A percentile compares a stretch with the other conserved stretches of the same genome.
These are phyloP conservation scores for Drosophila asahinai DNA, from an alignment of 1,140 invertebrate genomes.

Conservation along the genomic window DNA sequence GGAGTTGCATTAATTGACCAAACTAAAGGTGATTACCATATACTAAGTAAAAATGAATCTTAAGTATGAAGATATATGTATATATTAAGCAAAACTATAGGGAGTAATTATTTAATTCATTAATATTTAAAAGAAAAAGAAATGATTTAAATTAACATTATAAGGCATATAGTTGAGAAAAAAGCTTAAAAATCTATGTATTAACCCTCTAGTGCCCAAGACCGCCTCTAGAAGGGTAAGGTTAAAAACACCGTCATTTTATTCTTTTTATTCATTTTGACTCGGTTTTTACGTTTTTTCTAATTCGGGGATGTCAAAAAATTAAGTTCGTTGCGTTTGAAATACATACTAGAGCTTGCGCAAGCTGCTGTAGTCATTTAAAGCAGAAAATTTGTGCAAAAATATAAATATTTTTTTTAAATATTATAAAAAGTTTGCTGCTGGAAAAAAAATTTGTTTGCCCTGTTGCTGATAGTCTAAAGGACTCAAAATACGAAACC, in stretches of 20 bases:
- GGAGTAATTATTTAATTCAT: too few species aligned
- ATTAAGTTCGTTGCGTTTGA: neutral
- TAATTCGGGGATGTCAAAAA: neutral
- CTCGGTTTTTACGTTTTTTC: slow-evolving; percentile 6
- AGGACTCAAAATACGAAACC: slow-evolving; percentile 7
- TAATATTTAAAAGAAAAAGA: too few species aligned
- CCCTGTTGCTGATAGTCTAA: slow-evolving; percentile 12
- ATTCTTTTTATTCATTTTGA: slow-evolving; percentile 13
- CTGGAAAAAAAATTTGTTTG: slow-evolving; percentile 17
- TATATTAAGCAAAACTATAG: too few species aligned
- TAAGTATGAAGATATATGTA: too few species aligned
- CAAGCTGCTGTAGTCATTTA: slow-evolving; percentile 12
- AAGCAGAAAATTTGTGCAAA: slow-evolving; percentile 8
- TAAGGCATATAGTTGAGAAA: too few species aligned
- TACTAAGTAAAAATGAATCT: too few species aligned
- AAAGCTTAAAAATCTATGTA: too few species aligned
- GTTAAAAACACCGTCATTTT: slow-evolving; percentile 14
- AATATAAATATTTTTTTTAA: slow-evolving; percentile 16
- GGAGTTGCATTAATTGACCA: too few species aligned
- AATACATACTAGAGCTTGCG: slow-evolving; percentile 19
- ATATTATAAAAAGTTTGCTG: too few species aligned
- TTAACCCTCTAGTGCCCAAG: slow-evolving; percentile 16
- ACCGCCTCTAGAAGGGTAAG: slow-evolving; percentile 11
- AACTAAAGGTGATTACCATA: too few species aligned
- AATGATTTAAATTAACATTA: too few species aligned